Conservation (phyloP, 2,888 invertebrate genomes). For the Cephonodes hylas region DNA sequence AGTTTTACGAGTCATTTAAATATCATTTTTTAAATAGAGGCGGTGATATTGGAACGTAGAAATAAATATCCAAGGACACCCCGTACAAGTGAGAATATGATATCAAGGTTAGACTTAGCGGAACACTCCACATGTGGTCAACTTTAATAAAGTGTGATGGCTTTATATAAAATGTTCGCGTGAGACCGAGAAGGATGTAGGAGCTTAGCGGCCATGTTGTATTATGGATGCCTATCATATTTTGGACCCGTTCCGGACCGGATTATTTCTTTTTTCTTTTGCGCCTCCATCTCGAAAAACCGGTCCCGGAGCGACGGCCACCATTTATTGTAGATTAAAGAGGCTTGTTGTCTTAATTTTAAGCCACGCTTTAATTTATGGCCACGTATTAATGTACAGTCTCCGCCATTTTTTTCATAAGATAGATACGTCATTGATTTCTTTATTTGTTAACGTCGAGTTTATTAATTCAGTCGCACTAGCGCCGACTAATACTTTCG, state of each 20-base stretch:
- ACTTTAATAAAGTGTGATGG: conserved; percentile 76
- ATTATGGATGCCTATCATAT: conserved; percentile 82
- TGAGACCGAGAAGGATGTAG: conserved; percentile 62
- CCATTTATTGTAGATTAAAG: conserved; percentile 82
- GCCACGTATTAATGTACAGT: conserved; percentile 70
- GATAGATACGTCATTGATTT: conserved; percentile 72
- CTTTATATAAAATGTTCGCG: conserved; percentile 46
- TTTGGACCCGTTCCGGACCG: conserved; percentile 79
- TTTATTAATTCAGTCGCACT: conserved; percentile 69
- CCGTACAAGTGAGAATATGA: conserved; percentile 75
- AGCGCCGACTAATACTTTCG: conserved; percentile 75
- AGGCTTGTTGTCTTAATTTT: conserved; percentile 82
- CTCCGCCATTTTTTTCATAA: conserved; percentile 65
- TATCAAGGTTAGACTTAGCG: conserved; percentile 82
- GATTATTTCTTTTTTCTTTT: conserved; percentile 77
- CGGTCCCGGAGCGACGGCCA: conserved; percentile 76
- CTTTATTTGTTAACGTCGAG: conserved; percentile 60
- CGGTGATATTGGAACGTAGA: neutral
- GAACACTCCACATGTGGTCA: conserved; percentile 82
- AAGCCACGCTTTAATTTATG: conserved; percentile 79
- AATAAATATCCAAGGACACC: conserved; percentile 41
- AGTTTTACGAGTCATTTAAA: conserved; percentile 25
- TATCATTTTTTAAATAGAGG: neutral
- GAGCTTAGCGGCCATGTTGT: conserved; percentile 81
- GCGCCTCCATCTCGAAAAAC: conserved; percentile 74